Percentiles rank a stretch among this genome's conserved stretches.
phyloP scores from a whole-genome alignment of 1,140 invertebrate genomes.

The Drosophila pallidifrons region DNA sequence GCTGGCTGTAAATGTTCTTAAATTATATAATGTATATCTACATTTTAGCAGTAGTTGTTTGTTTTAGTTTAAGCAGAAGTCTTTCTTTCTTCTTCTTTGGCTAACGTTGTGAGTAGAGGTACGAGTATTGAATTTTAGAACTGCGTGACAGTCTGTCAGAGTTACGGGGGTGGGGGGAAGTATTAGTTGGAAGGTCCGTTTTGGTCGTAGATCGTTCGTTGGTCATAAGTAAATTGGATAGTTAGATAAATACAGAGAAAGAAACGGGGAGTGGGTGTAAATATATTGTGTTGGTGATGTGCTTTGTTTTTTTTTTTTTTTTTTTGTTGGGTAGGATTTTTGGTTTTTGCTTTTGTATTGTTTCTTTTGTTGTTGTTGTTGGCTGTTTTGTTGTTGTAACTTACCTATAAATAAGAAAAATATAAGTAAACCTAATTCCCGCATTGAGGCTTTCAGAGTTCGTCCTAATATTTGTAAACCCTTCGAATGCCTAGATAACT shows the following conservation, averaged over 20 bases:
- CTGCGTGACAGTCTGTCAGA: constrained; percentile 31
- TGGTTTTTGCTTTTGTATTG: constrained; percentile 40
- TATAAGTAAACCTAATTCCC: constrained; percentile 99
- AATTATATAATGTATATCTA: constrained; percentile 65
- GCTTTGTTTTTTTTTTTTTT: constrained; percentile 21
- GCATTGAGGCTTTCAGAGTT: constrained; percentile 99
- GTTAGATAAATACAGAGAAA: constrained; percentile 22
- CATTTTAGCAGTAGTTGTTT: constrained; percentile 48
- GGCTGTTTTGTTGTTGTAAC: constrained; percentile 84
- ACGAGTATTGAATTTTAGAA: constrained; percentile 12
- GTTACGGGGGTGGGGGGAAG: constrained; percentile 2
- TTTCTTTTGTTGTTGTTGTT: constrained; percentile 44
- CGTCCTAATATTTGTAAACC: constrained; percentile 98
- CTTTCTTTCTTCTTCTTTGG: not conserved
- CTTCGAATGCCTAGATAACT: constrained; percentile 98
- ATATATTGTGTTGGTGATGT: constrained; percentile 44
- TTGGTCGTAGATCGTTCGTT: constrained; percentile 1
- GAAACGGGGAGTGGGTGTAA: constrained; percentile 22
- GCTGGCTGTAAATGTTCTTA: constrained; percentile 61
- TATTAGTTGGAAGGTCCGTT: constrained; percentile 6
- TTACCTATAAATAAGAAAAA: constrained; percentile 99
- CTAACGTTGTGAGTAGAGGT: constrained; percentile 25
- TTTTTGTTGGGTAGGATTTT: constrained; percentile 15
- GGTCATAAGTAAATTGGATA: constrained; percentile 14
- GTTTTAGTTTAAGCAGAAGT: constrained; percentile 35